Base-by-base conservation (phyloP, 53 echinoderm and acorn worm genomes). In the Henricia sp. region DNA sequence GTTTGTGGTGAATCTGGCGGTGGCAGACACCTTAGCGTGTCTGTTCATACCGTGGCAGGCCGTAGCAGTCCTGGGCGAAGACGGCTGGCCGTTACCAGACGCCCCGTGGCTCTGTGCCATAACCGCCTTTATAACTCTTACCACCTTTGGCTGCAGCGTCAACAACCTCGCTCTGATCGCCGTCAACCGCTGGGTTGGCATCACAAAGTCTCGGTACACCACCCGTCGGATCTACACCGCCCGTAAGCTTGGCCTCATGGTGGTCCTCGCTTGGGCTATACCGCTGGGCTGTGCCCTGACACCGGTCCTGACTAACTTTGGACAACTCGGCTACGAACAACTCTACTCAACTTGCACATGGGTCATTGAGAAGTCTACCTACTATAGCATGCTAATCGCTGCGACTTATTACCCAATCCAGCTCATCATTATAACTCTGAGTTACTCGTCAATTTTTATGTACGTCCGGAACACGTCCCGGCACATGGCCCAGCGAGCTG, bases 21-120 rank as follows among this genome's bases (percentile, higher is more conserved):
- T 83, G 32, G 73, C 88, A 14, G 88, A 88, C 43, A 13, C 74
- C 13, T 9, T 83, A 9, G 74, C 83, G 6, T 83, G 83, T 46
- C 52, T 66, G 13, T 83, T 88, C 63, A 16, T 88, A n/a, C 83
- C 88, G 6, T 55, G 82, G 73, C 88, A 88, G 67, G 74, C 82
- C 19, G 40, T 83, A 30, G 54, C 83, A n/a, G 43, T 88, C 44
- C 34, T 83, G 32, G 74, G 72, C 6, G 74, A 17, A 3, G 37
- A 55, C 36, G 83, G 56, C 8, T 73, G 83, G 64, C 83, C 83
- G 1, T 25, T 88, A 2, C 83, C 88, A 1, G 24, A 26, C 42
- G 62, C 77, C 6, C 29, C 16, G 30, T 88, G 88, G 88, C 33
- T 88, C 17, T 88, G 88, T 56, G 50, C 37, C 13, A 52, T 74